Percentiles rank a stretch among this genome's conserved stretches.
Conservation (phyloP, 2,113 vertebrate genomes). For the Oncorhynchus mykiss region DNA sequence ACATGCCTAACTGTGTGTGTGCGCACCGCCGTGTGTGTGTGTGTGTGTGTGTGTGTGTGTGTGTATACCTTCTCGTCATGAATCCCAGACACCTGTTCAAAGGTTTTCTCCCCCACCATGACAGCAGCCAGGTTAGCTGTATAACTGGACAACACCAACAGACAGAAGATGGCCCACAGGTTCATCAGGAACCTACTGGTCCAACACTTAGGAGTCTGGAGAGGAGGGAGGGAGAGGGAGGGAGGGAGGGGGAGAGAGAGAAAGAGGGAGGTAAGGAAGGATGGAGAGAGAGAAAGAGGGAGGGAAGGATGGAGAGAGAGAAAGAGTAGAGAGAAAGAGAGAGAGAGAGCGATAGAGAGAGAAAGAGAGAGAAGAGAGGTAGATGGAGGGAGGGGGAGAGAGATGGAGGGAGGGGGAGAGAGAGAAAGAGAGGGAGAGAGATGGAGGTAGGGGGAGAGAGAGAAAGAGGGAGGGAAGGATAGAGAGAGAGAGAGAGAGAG, state of each 20-base stretch:
- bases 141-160: conserved; percentile 97
- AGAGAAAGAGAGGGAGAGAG: not conserved
- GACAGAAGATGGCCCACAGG: conserved; percentile 97
- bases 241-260: not conserved
- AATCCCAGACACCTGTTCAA: conserved; percentile 91
- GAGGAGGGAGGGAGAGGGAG: not conserved
- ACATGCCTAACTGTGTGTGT: not conserved
- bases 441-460: too few species aligned
- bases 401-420: not conserved
- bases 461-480: not conserved
- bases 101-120: conserved; percentile 97
- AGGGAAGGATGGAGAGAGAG: too few species aligned
- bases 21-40: not conserved
- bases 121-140: conserved; percentile 94
- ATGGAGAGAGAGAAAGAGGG: not conserved
- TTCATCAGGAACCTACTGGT: conserved; percentile 96
- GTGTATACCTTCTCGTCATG: conserved; percentile 89
- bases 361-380: not conserved
- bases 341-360: not conserved
- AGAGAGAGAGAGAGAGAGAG: not conserved
- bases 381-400: not conserved
- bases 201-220: conserved; percentile 90
- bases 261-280: not conserved
- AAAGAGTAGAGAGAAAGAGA: not conserved
- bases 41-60: not conserved